phyloP scores from a whole-genome alignment of 2,797 vertebrate species.

The Coregonus ussuriensis region DNA sequence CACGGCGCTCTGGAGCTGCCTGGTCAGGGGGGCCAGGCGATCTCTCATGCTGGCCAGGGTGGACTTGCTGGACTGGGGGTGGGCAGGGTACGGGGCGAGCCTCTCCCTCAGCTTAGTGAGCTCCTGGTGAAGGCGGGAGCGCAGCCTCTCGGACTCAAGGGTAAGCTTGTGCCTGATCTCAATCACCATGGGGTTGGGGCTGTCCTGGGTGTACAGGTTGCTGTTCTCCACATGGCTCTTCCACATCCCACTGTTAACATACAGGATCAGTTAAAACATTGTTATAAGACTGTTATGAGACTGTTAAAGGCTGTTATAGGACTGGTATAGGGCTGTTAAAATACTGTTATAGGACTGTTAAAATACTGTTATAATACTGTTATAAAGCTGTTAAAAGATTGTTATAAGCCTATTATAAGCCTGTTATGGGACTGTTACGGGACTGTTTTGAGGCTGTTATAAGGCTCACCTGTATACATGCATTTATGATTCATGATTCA shows the following conservation, averaged over 20 bases:
- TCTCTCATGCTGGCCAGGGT: conserved; percentile 60
- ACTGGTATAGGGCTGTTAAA: background rate
- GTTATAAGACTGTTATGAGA: background rate
- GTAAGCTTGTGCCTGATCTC: conserved; percentile 71
- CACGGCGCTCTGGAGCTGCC: conserved; percentile 70
- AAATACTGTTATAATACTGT: background rate
- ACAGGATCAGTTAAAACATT: conserved; percentile 19
- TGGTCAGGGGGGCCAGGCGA: conserved; percentile 66
- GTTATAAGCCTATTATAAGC: background rate
- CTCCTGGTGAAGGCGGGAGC: conserved; percentile 70
- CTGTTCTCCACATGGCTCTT: conserved; percentile 72
- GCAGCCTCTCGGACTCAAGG: conserved; percentile 73
- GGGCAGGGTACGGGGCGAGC: conserved; percentile 64
- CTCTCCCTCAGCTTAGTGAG: conserved; percentile 72
- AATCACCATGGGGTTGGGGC: conserved; percentile 53
- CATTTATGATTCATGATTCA: background rate
- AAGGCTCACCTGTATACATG: too few relatives aligned
- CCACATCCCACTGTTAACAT: conserved; percentile 62
- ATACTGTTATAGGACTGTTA: background rate
- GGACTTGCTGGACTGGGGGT: conserved; percentile 41
- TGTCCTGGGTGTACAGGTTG: conserved; percentile 61
- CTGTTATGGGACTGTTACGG: too few relatives aligned
- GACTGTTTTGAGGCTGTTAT: too few relatives aligned
- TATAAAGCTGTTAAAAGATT: background rate
- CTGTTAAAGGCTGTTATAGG: background rate